Conservation (phyloP, 2,888 invertebrate species). For the Sclerodermus sp. region DNA sequence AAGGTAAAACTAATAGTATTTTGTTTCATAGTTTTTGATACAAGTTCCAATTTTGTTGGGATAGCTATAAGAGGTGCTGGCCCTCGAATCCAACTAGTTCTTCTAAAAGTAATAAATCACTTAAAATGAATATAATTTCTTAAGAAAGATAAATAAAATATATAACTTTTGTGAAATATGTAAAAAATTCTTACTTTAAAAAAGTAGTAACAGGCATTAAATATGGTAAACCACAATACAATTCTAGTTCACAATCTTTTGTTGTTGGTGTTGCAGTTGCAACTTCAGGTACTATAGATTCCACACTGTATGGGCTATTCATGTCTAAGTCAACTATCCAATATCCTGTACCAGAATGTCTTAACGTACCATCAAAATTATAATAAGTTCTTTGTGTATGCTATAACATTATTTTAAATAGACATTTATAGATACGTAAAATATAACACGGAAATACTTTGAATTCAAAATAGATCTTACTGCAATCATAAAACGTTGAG, state of each 20-base stretch:
- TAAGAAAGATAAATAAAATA: not conserved
- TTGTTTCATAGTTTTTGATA: constrained; percentile 52
- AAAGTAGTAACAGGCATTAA: constrained; percentile 73
- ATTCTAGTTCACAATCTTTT: constrained; percentile 64
- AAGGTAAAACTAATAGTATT: constrained; percentile 58
- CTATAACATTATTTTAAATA: constrained; percentile 50
- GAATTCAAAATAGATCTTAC: constrained; percentile 57
- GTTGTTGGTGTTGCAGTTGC: constrained; percentile 56
- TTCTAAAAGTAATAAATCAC: constrained; percentile 51
- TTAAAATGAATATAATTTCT: constrained; percentile 7
- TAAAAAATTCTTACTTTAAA: constrained; percentile 59
- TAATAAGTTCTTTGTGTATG: constrained; percentile 68
- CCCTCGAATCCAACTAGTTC: constrained; percentile 66
- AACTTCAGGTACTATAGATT: constrained; percentile 62
- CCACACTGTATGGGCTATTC: constrained; percentile 68
- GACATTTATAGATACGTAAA: no score
- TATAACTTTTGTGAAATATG: not conserved
- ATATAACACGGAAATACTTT: no score
- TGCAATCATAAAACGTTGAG: constrained; percentile 76
- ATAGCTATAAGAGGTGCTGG: constrained; percentile 60
- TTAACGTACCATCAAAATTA: constrained; percentile 58
- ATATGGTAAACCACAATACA: constrained; percentile 81
- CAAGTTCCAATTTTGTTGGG: constrained; percentile 59
- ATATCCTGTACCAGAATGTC: constrained; percentile 63
- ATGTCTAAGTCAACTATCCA: constrained; percentile 78